Evolutionary conservation across 2,888 invertebrate species (phyloP), one percentile per base, ranked within the genome.

Genomic region (Phrixothrix hirtus): DNA sequence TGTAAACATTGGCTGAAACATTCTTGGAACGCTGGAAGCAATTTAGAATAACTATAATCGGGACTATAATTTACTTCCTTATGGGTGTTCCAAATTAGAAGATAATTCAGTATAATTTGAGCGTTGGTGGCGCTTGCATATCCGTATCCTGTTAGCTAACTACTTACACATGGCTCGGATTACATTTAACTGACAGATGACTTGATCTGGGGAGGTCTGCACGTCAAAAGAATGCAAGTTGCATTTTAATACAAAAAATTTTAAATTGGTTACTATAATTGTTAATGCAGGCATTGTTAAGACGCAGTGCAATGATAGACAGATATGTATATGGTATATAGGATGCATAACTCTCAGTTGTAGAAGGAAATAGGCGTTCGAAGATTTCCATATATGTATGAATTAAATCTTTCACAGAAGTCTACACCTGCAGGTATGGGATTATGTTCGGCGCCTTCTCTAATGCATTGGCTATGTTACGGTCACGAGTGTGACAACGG

Each of bases 101-200:
- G 58, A 60, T 58, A 60, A 56, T 57, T 59, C 54, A 15, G 51
- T 30, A 49, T 55, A 59, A 60, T 60, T 60, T 58, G 43, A 48
- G 51, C 49, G 55, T 47, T 55, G 58, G 60, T 60, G 60, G 60
- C 60, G 60, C 60, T 60, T 58, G 55, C 55, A 62, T 63, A 62
- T 61, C 62, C 59, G 64, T 59, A 61, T 60, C 57, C 59, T 57
- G 55, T 61, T 57, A 49, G 52, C 51, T 58, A 56, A 57, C 58
- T 58, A 53, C 57, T 52, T 41, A 45, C 62, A 61, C 55, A 59
- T 61, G 62, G 58, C 58, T 61, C 60, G 55, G 38, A 54, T 61
- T 60, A 51, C 63, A 43, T 42, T 49, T 55, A 58, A 63, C 52
- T 61, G 63, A 60, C 63, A 58, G 57, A 53, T 55, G 45, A 47